A percentile compares a stretch with the other conserved stretches of the same genome.
phyloP scores from a whole-genome alignment of 2,113 vertebrate genomes.

The Symphodus melops region DNA sequence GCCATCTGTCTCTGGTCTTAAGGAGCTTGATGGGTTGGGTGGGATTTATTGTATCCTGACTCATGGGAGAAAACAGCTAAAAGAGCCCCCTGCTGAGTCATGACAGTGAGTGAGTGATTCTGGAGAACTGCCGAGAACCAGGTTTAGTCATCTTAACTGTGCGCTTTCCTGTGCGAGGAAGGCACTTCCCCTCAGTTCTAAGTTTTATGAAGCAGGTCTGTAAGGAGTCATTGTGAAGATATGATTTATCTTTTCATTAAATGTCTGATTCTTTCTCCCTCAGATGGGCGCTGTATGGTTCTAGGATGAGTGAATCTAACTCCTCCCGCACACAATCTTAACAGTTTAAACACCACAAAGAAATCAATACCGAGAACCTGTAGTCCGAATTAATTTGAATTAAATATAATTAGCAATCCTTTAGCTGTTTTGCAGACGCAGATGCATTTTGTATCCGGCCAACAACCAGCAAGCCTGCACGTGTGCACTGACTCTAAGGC shows the following conservation, averaged over 20 bases:
- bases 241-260: constrained; percentile 6
- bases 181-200: constrained; percentile 4
- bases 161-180: constrained; percentile 51
- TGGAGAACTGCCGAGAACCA: constrained; percentile 29
- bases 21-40: constrained; percentile 56
- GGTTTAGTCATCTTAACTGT: constrained; percentile 11
- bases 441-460: constrained; percentile 32
- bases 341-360: neutral
- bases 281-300: neutral
- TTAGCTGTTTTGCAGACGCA: neutral
- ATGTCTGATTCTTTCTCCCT: neutral
- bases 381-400: constrained; percentile 10
- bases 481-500: constrained; percentile 58
- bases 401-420: neutral
- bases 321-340: neutral
- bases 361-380: neutral
- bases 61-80: constrained; percentile 49
- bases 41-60: constrained; percentile 61
- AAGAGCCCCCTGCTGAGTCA: constrained; percentile 47
- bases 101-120: constrained; percentile 48
- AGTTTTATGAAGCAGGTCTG: neutral
- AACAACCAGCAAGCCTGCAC: constrained; percentile 55
- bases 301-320: neutral
- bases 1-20: constrained; percentile 61
- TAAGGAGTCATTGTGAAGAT: neutral